Conservation (phyloP, 30 jellyfish, hydroid and myxozoan genomes). For the Aurelia aurita region DNA sequence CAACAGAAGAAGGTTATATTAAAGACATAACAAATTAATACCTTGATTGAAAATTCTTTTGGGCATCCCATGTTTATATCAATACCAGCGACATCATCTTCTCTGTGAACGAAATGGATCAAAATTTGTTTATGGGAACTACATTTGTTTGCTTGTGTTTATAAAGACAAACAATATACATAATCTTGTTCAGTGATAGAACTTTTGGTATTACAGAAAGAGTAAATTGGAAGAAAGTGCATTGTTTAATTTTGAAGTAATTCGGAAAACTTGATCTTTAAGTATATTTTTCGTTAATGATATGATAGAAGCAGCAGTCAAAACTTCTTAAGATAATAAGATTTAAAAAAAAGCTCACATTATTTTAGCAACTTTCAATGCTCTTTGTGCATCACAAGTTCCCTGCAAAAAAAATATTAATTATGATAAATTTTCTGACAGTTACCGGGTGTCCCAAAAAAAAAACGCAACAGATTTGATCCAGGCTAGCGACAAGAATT, state of each 20-base stretch:
- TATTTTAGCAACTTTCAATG: constrained; percentile 82
- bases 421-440: too few relatives aligned
- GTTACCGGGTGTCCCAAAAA: too few relatives aligned
- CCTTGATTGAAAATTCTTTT: constrained; percentile 96
- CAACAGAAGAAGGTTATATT: not conserved
- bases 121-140: not conserved
- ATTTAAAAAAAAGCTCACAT: constrained; percentile 51
- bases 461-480: too few relatives aligned
- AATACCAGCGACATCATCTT: constrained; percentile 94
- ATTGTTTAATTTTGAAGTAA: too few relatives aligned
- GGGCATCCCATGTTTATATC: constrained; percentile 99
- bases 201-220: too few relatives aligned
- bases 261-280: too few relatives aligned
- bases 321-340: not conserved
- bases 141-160: too few relatives aligned
- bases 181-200: not conserved
- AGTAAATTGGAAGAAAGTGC: too few relatives aligned
- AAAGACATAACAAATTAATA: not conserved
- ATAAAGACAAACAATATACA: not conserved
- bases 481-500: too few relatives aligned
- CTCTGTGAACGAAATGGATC: constrained; percentile 46
- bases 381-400: constrained; percentile 93
- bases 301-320: too few relatives aligned
- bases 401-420: constrained; percentile 65
- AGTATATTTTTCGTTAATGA: too few relatives aligned